Base-by-base conservation (phyloP, 2,888 invertebrate species). In the Oscheius sp. region DNA sequence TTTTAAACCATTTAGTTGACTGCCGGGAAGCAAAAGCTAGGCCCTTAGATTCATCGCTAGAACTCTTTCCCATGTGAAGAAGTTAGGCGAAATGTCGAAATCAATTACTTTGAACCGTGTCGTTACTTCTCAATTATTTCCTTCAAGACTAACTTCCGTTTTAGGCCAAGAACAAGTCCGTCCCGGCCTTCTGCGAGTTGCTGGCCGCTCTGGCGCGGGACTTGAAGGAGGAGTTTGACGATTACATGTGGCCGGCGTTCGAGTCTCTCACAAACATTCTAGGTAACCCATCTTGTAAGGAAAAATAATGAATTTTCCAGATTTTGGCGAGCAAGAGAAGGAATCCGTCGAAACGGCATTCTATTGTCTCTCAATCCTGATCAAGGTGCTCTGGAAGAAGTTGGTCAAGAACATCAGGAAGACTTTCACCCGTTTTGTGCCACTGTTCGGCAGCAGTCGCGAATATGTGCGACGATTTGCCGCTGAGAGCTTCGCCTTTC, bases 401-500 rank as follows among this genome's bases (percentile, higher is more conserved):
- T 91, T 96, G 70, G 92, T 94, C 42, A 94, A 93, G 84, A 94
- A 96, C 89, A 92, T 96, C 62, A 92, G 81, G 71, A 84, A 80
- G 59, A 76, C 84, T 70, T 80, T 73, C 75, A 85, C 83, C 53
- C 79, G 82, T 3, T 79, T 86, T 32, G 63, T 79, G 1, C 90
- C 96, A 4, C 90, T 96, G 51, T 93, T 93, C 83, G 93, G 93
- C 70, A 91, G 91, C n/a, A 93, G 93, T 85, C 94, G 94, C 35
- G 92, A 93, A 78, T 95, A 96, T 89, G 93, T 97, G 33, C 93
- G 94, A 83, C 94, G 94, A 87, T 98, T 97, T 92, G 96, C 96
- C 3, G 95, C 96, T 0, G 96, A 97, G 90, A 94, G 96, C 90
- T 96, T 97, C 92, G 94, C 96, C 0, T 97, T 95, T 91, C 93